Conservation (phyloP, 2,113 vertebrate genomes). For the Sylvietta virens region DNA sequence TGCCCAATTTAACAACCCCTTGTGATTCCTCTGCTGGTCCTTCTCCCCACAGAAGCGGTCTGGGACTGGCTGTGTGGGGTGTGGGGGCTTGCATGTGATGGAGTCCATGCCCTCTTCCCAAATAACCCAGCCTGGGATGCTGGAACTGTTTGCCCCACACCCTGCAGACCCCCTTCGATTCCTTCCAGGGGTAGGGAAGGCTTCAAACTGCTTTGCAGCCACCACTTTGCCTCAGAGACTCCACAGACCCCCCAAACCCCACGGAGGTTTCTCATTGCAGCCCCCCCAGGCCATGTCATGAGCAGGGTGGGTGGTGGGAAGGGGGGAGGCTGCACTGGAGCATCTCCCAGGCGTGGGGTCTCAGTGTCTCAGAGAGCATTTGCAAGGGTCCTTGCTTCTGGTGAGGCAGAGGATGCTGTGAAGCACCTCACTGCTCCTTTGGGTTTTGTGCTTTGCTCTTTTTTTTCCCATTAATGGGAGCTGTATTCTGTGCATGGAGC, state of each 20-base stretch:
- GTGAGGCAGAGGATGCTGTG: neutral
- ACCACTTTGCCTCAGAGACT: neutral
- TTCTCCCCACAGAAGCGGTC: neutral
- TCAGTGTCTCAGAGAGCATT: neutral
- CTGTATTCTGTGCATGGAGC: neutral
- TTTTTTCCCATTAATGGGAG: neutral
- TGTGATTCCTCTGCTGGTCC: neutral
- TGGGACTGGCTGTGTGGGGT: accelerated
- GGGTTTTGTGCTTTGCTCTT: neutral
- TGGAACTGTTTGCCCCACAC: neutral
- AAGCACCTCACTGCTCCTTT: neutral
- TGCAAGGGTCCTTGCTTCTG: neutral
- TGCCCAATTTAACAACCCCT: neutral
- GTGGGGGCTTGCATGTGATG: accelerated
- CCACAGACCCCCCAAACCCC: neutral
- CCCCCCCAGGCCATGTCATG: neutral
- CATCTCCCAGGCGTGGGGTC: neutral
- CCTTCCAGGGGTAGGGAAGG: neutral
- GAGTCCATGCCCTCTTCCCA: neutral
- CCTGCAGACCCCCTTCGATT: neutral
- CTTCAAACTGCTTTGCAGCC: neutral
- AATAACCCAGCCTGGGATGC: neutral
- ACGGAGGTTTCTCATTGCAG: neutral
- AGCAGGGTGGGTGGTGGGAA: neutral
- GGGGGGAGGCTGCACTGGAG: accelerated